Evolutionary conservation across 2,888 invertebrate genomes (phyloP), one percentile per base, ranked within the genome.

Genomic region (Philereme transversata): DNA sequence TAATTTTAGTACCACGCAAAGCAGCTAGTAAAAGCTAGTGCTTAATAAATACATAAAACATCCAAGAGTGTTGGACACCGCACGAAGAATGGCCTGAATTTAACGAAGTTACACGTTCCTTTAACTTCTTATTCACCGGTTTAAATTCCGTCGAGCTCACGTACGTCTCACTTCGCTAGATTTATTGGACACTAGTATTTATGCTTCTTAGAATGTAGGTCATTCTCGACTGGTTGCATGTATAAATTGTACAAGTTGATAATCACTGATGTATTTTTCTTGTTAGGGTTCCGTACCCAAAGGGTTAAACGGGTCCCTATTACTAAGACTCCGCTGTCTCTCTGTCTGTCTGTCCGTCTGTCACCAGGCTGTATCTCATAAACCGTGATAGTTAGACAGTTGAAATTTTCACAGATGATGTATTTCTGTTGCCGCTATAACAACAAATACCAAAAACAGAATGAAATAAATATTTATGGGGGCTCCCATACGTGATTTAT

Each of bases 171-270:
- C 77, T 79, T 74, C 68, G 67, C 69, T 72, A 74, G 81, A 85
- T 85, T 84, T 85, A 86, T 84, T 74, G 70, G 79, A 77, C 77
- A 76, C 76, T 69, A 74, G 82, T 84, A 84, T 83, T 83, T 63
- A 63, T 63, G 59, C 63, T 51, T 51, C 50, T 52, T 59, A 60
- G 56, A 56, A 63, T 63, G 56, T 63, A 60, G 63, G 63, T 63
- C 52, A 60, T 59, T 63, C 63, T 52, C 22, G 22, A 22, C 22
- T 22, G 22, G 22, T 22, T 36, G 63, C 51, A 44, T 45, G 49
- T 59, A 46, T 35, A 59, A 56, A 59, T 51, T 57, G 10, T 51
- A 22, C 3, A 22, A 22, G 22, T 22, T 22, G 22, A 22, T 22
- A 59, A 56, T 52, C 59, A 50, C 43, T 45, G n/a, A 10, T 45